A percentile compares a stretch with the other conserved stretches of the same genome.
Conservation (phyloP, 92 coral and sea anemone genomes). For the Umimayanthus chanpuru region DNA sequence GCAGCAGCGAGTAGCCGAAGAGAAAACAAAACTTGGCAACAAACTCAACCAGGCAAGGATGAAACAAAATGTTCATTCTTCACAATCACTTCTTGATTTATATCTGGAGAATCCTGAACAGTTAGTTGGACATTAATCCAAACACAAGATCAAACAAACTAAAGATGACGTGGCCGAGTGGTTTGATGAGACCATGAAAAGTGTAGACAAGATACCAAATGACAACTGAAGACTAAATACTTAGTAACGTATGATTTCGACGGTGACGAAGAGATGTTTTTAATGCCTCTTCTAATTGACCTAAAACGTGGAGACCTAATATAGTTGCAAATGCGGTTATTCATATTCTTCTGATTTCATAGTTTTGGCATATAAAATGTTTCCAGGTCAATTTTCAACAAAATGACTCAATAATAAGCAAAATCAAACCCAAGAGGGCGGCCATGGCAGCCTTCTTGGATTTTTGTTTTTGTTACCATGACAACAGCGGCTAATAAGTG, state of each 20-base stretch:
- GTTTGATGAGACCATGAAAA: conserved; percentile 23
- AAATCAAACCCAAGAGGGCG: too few relatives aligned
- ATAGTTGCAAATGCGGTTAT: background rate
- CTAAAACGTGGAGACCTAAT: conserved; percentile 9
- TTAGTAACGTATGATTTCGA: conserved; percentile 11
- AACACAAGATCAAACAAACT: conserved; percentile 15
- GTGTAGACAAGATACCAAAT: conserved; percentile 19
- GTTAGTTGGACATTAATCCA: conserved; percentile 15
- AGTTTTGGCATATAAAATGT: too few relatives aligned
- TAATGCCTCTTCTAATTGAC: conserved; percentile 22
- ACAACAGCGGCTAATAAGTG: too few relatives aligned
- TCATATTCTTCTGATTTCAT: too few relatives aligned
- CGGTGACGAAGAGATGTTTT: conserved; percentile 25
- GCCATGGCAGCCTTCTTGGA: too few relatives aligned
- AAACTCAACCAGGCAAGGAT: conserved; percentile 18
- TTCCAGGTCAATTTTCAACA: too few relatives aligned
- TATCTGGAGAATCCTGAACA: conserved; percentile 15
- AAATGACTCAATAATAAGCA: too few relatives aligned
- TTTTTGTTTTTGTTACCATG: too few relatives aligned
- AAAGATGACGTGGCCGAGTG: conserved; percentile 16
- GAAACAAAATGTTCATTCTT: conserved; percentile 23
- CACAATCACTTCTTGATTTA: conserved; percentile 1
- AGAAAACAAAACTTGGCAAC: conserved; percentile 15
- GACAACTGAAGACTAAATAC: conserved; percentile 16
- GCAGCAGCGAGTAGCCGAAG: conserved; percentile 1